Evolutionary conservation across 1,140 invertebrate species (phyloP), one percentile per base, ranked within the genome.

Genomic region (Notospermus geniculatus): DNA sequence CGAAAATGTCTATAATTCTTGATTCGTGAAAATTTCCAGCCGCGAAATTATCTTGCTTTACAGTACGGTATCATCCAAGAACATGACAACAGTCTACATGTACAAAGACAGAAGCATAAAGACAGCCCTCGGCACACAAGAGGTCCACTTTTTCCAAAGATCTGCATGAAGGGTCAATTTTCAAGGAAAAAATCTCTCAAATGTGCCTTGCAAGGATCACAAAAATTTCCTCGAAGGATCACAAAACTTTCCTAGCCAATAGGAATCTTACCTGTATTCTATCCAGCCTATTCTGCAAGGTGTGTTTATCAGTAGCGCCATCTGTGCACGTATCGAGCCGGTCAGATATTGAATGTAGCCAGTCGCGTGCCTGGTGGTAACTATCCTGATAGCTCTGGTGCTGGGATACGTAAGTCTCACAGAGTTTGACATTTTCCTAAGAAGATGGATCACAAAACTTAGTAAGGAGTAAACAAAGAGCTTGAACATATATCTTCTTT

Each of bases 301-400:
- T 93, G 71, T 93, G 95, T 76, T 88, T 88, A 76, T 97, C 93
- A 72, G 89, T 92, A n/a, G 87, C 87, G 11, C 88, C 85, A 76
- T 96, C 92, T 66, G 89, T 85, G 80, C 93, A 96, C 88, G 93
- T 95, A 29, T 87, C 84, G 0, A 94, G 86, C 78, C 95, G 96
- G 73, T 97, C 94, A 64, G 88, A 88, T 53, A 89, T 87, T 1
- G 88, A 87, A 28, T 84, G 81, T n/a, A 96, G 85, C 76, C 77
- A 78, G 46, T 79, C 78, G 0, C 63, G 53, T 60, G 69, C 73
- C 28, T 72, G 72, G 46, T 79, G 73, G 15, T 67, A 65, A 0
- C 58, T 30, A 62, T 80, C 77, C 25, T 74, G 71, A 46, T 74
- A 75, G 22, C 46, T 43, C 67, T 90, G 86, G 70, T 88, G 88